Base-by-base conservation (phyloP, 2,888 invertebrate species). In the Heliothis peltigera region DNA sequence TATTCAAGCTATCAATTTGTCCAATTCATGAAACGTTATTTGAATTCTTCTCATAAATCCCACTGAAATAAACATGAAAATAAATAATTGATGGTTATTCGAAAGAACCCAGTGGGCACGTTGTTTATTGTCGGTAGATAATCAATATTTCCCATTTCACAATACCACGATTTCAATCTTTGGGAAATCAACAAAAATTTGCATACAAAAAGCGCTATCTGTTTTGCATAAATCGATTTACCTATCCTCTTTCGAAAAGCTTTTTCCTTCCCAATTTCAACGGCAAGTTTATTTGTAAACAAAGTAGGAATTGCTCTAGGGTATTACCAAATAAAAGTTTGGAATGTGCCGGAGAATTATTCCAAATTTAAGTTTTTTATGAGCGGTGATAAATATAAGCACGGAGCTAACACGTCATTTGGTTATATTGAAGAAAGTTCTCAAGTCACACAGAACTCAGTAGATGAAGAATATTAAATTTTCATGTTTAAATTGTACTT, bases 171-270 rank as follows among this genome's bases (percentile, higher is more conserved):
- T 92, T 93, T 92, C 92, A 93, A 93, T 93, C 92, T 93, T 91
- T 91, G 87, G 90, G 89, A 93, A 94, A 93, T 93, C 93, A 93
- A 92, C 91, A 92, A 87, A 89, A 91, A 94, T 94, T 94, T 93
- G 90, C 94, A 94, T 94, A 93, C 91, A 94, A 94, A 94, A 94
- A 93, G 93, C 92, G 91, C 92, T 89, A 92, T 92, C 92, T 93
- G 88, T 90, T 94, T 94, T 93, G 91, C 92, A 93, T 94, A 93
- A 94, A 94, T 92, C 93, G 92, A 93, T 93, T 94, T 93, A 91
- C 92, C 91, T 91, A 93, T 94, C 92, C 92, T 90, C 91, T 92
- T 92, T 91, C 90, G 90, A 91, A 80, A 92, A 92, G 91, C 90
- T 92, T 91, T 92, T 93, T 92, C 91, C 89, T 92, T 92, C 89